Conservation (phyloP, 2,888 invertebrate genomes). For the Chrysolina americana region DNA sequence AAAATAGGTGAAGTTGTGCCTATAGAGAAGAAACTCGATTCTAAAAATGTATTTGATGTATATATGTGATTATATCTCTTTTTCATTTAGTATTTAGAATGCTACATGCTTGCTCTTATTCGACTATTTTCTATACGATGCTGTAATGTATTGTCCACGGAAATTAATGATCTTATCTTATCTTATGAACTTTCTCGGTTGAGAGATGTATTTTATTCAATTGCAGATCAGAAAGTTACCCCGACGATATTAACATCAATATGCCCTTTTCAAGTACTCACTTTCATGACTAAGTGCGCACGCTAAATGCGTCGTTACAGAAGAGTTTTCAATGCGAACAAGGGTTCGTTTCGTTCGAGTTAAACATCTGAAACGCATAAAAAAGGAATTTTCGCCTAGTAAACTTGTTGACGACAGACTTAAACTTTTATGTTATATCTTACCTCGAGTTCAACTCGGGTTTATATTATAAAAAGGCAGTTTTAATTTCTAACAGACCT, state of each 20-base stretch:
- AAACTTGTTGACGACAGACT: neutral
- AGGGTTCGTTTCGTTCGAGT: neutral
- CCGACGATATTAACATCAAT: neutral
- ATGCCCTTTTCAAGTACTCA: neutral
- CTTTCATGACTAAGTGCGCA: neutral
- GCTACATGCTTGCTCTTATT: too few relatives aligned
- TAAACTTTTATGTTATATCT: constrained; percentile 1
- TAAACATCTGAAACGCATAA: constrained; percentile 9
- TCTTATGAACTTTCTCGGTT: too few relatives aligned
- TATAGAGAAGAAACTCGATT: too few relatives aligned
- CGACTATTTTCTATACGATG: too few relatives aligned
- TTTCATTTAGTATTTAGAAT: too few relatives aligned
- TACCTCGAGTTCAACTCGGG: neutral
- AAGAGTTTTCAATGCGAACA: neutral
- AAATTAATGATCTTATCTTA: too few relatives aligned
- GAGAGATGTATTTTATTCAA: too few relatives aligned
- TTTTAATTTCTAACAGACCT: neutral
- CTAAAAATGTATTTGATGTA: too few relatives aligned
- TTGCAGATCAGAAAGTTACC: too few relatives aligned
- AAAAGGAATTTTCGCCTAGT: constrained; percentile 8
- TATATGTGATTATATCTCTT: too few relatives aligned
- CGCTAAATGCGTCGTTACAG: neutral
- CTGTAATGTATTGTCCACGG: too few relatives aligned
- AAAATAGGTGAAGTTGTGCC: too few relatives aligned
- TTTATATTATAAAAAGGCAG: neutral